Evolutionary conservation across 2,888 invertebrate species (phyloP).

Genomic region (Dusona sp.): DNA sequence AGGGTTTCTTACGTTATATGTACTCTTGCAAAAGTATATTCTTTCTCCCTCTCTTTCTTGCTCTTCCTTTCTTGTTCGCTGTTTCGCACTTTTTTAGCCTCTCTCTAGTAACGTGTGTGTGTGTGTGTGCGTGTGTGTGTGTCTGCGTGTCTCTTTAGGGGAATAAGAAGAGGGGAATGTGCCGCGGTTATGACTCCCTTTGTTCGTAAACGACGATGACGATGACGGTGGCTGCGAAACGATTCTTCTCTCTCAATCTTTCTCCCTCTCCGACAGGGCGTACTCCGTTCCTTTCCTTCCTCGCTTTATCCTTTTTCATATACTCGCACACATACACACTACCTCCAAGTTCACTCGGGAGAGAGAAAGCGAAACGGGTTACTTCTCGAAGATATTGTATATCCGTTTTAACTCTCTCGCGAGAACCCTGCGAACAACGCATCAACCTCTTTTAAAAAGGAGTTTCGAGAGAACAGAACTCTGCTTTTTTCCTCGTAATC

Average conservation of each 20-base stretch:
- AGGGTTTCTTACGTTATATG: background rate
- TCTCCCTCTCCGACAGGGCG: background rate
- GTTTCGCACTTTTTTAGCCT: background rate
- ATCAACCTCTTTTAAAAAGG: conserved; percentile 20
- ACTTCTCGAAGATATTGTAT: conserved; percentile 44
- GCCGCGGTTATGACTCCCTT: conserved; percentile 65
- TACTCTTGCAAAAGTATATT: background rate
- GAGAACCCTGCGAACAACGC: background rate
- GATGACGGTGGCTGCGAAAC: conserved; percentile 17
- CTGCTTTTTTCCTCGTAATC: background rate
- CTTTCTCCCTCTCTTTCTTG: background rate
- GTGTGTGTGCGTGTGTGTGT: background rate
- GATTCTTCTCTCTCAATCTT: conserved; percentile 2
- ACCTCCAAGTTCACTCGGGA: background rate
- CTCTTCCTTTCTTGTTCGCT: background rate
- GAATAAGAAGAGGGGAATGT: conserved; percentile 20
- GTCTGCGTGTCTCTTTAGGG: background rate
- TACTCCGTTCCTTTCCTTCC: conserved; percentile 9
- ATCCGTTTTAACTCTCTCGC: conserved; percentile 31
- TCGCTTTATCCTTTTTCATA: conserved; percentile 43
- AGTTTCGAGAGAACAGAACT: conserved; percentile 1
- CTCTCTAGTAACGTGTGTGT: too few relatives aligned
- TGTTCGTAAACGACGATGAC: conserved; percentile 56
- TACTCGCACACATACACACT: background rate
- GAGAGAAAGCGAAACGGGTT: conserved; percentile 42